phyloP scores from a whole-genome alignment of 2,888 invertebrate genomes.

The Volucella inanis region DNA sequence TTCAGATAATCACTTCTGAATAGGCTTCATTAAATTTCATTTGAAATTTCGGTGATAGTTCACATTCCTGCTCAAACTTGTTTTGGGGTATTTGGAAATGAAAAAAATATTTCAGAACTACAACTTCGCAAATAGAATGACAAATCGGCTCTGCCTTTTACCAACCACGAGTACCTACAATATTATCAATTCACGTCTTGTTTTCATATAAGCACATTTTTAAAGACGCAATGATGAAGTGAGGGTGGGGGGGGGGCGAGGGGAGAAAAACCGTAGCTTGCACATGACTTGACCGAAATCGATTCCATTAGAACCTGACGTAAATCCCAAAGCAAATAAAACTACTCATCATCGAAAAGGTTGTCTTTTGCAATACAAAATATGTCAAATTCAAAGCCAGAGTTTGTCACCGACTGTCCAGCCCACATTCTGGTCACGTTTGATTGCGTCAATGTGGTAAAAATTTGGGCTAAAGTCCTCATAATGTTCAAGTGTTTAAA shows the following conservation, averaged over 20 bases:
- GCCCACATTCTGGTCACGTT: slow-evolving; percentile 60
- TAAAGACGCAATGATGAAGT: slow-evolving; percentile 13
- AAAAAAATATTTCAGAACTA: slow-evolving; percentile 18
- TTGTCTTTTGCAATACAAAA: slow-evolving; percentile 30
- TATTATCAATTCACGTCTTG: slow-evolving; percentile 39
- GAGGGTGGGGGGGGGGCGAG: neutral
- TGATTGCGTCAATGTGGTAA: slow-evolving; percentile 53
- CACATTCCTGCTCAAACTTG: slow-evolving; percentile 14
- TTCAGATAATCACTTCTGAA: neutral
- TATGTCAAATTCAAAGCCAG: slow-evolving; percentile 45
- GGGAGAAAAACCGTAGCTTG: neutral
- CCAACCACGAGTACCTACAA: neutral
- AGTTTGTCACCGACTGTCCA: slow-evolving; percentile 6
- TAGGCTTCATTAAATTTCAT: slow-evolving; percentile 6
- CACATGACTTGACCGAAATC: slow-evolving; percentile 8
- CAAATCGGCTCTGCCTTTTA: neutral
- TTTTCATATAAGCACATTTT: slow-evolving; percentile 34
- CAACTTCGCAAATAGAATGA: slow-evolving; percentile 29
- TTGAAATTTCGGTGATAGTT: slow-evolving; percentile 32
- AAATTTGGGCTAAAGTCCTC: slow-evolving; percentile 60
- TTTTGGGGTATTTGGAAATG: neutral
- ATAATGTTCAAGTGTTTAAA: slow-evolving; percentile 30
- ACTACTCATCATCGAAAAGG: slow-evolving; percentile 55
- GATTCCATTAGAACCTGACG: slow-evolving; percentile 35
- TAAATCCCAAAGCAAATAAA: slow-evolving; percentile 40